Base-by-base conservation (phyloP, 2,797 vertebrate species). In the Aotus griseimembra region DNA sequence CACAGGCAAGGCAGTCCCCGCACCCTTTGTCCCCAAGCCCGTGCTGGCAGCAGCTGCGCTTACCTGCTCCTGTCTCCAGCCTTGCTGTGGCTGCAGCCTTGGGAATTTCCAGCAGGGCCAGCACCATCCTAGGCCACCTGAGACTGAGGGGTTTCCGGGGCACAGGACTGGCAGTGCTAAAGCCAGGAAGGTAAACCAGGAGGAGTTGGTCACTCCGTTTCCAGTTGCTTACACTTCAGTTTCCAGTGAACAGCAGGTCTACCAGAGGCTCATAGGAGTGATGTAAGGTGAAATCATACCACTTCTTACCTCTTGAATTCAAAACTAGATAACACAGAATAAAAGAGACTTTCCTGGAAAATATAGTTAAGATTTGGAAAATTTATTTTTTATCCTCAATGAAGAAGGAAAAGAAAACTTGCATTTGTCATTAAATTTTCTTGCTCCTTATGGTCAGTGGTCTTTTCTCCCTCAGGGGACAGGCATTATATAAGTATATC, bases 41-140 rank as follows among this genome's bases (percentile, higher is more conserved):
- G 0, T 0, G 0, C 50, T 58, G 57, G 28, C 11, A 8, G 36
- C 36, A 73, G 46, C 55, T 7, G 0, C 1, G 17, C 20, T 13
- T 30, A 26, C 8, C 2, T n/a, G 73, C 44, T 64, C 41, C 13
- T 36, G 9, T 50, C 61, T 61, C 33, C 14, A 77, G 57, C 0
- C 1, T 30, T 46, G 44, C 67, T 64, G 39, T 7, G 28, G 50
- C 58, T 26, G 8, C 1, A 2, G 41, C 50, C 24, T 5, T 1
- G 13, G 44, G 20, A 24, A 58, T n/a, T 75, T 67, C 14, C 48
- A 7, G 26, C 12, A 52, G 39, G 46, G 5, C 13, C 33, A 14
- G 77, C 58, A 55, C 75, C 17, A 1, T 50, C 28, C 41, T 11
- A 12, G 57, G 6, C 50, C 1, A 4, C 52, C 73, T 8, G 77